Percentiles rank a stretch among this genome's conserved stretches.
Conservation (phyloP, 2,888 invertebrate genomes). For the Loripinus fragilis region DNA sequence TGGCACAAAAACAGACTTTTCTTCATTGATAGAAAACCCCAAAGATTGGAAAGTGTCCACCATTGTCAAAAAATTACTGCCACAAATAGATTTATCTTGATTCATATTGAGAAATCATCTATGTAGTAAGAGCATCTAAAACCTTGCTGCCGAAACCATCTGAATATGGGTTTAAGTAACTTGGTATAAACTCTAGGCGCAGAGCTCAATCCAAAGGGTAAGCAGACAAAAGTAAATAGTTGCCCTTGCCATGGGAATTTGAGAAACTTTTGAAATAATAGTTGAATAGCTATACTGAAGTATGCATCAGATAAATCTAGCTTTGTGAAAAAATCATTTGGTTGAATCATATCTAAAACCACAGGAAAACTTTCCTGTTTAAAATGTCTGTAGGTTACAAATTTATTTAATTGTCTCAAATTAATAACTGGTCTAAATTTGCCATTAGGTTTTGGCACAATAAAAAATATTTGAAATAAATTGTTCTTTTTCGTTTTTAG, state of each 20-base stretch:
- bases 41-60: too few species aligned
- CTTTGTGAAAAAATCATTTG: too few species aligned
- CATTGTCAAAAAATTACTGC: slow-evolving; percentile 21
- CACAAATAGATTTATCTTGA: slow-evolving; percentile 12
- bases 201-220: slow-evolving; percentile 35
- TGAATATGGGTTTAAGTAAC: too few species aligned
- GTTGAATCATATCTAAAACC: too few species aligned
- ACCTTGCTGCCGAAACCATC: too few species aligned
- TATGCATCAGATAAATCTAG: too few species aligned
- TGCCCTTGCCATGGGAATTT: too few species aligned
- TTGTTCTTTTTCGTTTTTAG: background rate
- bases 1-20: slow-evolving; percentile 40
- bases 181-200: background rate
- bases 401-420: too few species aligned
- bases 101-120: slow-evolving; percentile 58
- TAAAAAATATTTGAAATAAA: background rate
- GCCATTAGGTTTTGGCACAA: slow-evolving; percentile 17
- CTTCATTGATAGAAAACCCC: too few species aligned
- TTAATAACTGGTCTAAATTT: slow-evolving; percentile 17
- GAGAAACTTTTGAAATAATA: too few species aligned
- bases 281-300: too few species aligned
- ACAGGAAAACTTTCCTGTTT: background rate
- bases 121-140: slow-evolving; percentile 35
- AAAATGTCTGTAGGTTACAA: too few species aligned
- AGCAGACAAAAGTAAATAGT: slow-evolving; percentile 30